Evolutionary conservation across 2,888 invertebrate species (phyloP).

Genomic region (Sesia apiformis): DNA sequence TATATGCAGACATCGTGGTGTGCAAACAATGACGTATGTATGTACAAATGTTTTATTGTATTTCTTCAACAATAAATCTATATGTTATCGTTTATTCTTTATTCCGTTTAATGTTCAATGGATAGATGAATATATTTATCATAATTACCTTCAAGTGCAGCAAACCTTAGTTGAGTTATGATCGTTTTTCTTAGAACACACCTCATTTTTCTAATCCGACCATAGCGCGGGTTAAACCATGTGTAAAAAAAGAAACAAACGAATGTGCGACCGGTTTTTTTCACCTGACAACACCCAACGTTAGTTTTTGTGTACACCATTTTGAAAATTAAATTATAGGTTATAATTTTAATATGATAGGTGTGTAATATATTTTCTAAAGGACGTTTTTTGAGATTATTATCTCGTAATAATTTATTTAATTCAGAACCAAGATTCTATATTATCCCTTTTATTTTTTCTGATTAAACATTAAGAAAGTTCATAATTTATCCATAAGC

Average conservation of each 20-base stretch:
- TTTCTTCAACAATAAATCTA: no score
- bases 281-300: slow-evolving; percentile 60
- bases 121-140: slow-evolving; percentile 5
- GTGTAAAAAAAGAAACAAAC: slow-evolving; percentile 48
- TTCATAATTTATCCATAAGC: no score
- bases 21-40: no score
- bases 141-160: slow-evolving; percentile 7
- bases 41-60: no score
- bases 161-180: slow-evolving; percentile 38
- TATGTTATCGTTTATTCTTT: no score
- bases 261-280: slow-evolving; percentile 59
- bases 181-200: slow-evolving; percentile 44
- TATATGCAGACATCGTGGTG: no score
- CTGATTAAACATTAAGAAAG: no score
- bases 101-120: neutral
- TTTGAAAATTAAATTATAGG: slow-evolving; percentile 73
- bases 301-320: slow-evolving; percentile 53
- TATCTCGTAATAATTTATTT: slow-evolving; percentile 47
- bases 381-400: slow-evolving; percentile 37
- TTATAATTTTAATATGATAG: slow-evolving; percentile 73
- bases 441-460: no score
- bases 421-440: slow-evolving; percentile 19
- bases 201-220: slow-evolving; percentile 52
- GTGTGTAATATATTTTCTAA: slow-evolving; percentile 61
- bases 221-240: slow-evolving; percentile 38